These are phyloP conservation scores for Hemichromis elongatus DNA, from an alignment of 2,113 vertebrate genomes.

Conservation along the genomic window DNA sequence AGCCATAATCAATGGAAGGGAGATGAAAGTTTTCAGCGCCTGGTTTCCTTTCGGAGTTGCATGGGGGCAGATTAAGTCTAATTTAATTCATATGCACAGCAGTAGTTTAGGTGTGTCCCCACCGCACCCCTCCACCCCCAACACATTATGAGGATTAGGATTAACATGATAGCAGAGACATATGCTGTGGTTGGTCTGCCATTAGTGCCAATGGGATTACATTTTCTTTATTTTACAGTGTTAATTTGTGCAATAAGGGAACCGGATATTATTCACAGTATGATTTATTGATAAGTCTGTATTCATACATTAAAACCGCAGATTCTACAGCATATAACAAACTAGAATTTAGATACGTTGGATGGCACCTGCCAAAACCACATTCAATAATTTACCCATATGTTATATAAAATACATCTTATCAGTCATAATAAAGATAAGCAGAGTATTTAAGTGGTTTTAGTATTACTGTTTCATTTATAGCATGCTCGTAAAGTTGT, in stretches of 20 bases:
- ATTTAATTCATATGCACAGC: conserved; percentile 67
- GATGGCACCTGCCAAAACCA: not conserved
- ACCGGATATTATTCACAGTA: not conserved
- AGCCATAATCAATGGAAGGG: conserved; percentile 69
- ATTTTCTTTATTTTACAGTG: not conserved
- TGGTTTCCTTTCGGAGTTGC: conserved; percentile 60
- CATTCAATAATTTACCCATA: not conserved
- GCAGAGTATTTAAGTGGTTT: not conserved
- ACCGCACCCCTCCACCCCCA: not conserved
- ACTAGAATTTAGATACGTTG: not conserved
- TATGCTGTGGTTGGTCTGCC: not conserved
- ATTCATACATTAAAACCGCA: not conserved
- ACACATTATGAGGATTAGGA: conserved; percentile 52
- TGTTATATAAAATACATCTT: not conserved
- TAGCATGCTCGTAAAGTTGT: not conserved
- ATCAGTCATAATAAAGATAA: not conserved
- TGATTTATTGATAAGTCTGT: not conserved
- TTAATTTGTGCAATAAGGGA: not conserved
- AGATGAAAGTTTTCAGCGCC: conserved; percentile 68
- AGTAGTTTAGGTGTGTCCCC: conserved; percentile 59
- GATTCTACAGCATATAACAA: not conserved
- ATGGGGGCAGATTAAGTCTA: conserved; percentile 71
- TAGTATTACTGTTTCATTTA: not conserved
- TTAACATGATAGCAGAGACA: conserved; percentile 28
- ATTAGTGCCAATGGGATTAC: not conserved